Evolutionary conservation across 1,140 invertebrate species (phyloP), one percentile per base, ranked within the genome.

Genomic region (Whitmania pigra): DNA sequence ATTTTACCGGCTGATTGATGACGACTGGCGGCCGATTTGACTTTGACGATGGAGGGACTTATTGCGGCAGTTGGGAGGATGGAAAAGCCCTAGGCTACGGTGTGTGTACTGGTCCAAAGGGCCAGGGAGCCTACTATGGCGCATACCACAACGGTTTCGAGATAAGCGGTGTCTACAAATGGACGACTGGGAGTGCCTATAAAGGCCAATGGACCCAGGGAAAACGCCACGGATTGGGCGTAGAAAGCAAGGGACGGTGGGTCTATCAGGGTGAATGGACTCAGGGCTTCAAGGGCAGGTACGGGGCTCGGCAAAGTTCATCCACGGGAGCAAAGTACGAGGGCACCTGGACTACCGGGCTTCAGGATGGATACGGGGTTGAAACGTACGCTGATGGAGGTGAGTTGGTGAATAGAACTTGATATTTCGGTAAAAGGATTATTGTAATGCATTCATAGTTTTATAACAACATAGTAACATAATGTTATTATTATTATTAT

Each of bases 181-280:
- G 96, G 96, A 86, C 78, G 83, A 96, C 93, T 82, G 96, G 94
- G 11, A 96, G 93, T 80, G 89, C 90, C 74, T 99, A 91, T 85
- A 92, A 95, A 81, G 97, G 97, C 60, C 93, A 97, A 84, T 99
- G 97, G 97, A 94, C 97, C 83, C 97, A 98, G 82, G 97, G 97
- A 69, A 97, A 97, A 83, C 86, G 96, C 54, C 97, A 99, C 81
- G 96, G 96, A 0, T 84, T 99, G 76, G 97, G 97, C 40, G 91
- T 97, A 77, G 96, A 99, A 82, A 90, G 90, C 31, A 88, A 96
- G 66, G 94, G 95, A 18, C 87, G 94, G n/a, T 99, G 95, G 93
- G 85, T 97, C 69, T 99, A 99, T 83, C 87, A 93, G 49, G 97
- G 97, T 54, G 96, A 99, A 84, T 99, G 95, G 95, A 97, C 94